These are phyloP conservation scores for Corynorhinus townsendii DNA, from an alignment of 2,113 vertebrate species.

Conservation along the genomic window DNA sequence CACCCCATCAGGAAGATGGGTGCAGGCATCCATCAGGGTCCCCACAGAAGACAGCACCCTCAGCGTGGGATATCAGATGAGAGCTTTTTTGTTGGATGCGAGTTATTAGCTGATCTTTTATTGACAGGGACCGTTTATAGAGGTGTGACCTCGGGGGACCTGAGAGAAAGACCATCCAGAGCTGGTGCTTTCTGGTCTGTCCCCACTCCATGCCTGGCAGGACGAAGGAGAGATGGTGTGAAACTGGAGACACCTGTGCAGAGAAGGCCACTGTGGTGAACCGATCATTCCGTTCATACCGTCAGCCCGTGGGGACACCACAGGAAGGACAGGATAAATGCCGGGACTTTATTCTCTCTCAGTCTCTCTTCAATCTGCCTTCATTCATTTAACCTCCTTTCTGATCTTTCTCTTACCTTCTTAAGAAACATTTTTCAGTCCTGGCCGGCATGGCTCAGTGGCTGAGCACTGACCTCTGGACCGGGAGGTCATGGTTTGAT, in stretches of 20 bases:
- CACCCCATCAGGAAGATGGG: not conserved
- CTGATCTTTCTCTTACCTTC: not conserved
- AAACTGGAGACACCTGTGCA: not conserved
- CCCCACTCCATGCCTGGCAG: not conserved
- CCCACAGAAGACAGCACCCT: not conserved
- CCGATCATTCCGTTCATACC: not conserved
- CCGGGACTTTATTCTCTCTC: not conserved
- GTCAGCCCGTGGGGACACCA: not conserved
- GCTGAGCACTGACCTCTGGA: too few relatives aligned
- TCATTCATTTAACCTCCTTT: not conserved
- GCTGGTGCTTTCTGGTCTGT: not conserved
- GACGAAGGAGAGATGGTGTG: not conserved
- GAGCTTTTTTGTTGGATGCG: not conserved
- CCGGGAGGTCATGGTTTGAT: too few relatives aligned
- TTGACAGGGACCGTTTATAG: not conserved
- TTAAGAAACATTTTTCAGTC: not conserved
- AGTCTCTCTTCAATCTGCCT: not conserved
- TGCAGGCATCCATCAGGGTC: not conserved
- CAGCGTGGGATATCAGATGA: not conserved
- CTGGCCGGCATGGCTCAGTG: too few relatives aligned
- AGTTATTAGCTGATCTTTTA: not conserved
- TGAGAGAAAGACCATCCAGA: not conserved
- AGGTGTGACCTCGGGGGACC: not conserved
- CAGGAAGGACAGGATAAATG: not conserved
- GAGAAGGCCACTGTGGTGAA: not conserved